Conservation (phyloP, 2,113 vertebrate genomes). For the Hoplias malabaricus region DNA sequence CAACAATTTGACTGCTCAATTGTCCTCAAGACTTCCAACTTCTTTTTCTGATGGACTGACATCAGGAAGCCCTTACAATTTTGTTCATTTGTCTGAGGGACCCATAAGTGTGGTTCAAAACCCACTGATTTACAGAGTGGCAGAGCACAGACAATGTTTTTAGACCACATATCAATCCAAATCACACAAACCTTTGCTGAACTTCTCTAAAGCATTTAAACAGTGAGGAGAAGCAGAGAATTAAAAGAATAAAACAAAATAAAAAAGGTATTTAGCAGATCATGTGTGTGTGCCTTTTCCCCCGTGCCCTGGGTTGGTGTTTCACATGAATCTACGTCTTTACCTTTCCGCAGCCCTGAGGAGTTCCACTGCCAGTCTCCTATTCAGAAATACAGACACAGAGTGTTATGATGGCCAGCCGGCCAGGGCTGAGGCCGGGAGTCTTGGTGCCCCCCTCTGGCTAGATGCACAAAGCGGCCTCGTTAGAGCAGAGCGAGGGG, state of each 20-base stretch:
- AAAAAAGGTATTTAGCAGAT: not conserved
- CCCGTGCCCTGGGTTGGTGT: not conserved
- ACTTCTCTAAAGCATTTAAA: not conserved
- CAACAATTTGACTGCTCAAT: too few species aligned
- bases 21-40: too few species aligned
- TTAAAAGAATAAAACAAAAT: not conserved
- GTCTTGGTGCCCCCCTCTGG: not conserved
- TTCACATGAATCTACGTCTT: conserved; percentile 19
- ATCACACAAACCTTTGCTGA: not conserved
- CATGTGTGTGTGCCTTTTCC: not conserved
- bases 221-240: not conserved
- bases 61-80: too few species aligned
- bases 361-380: conserved; percentile 60
- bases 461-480: not conserved
- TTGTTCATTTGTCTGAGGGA: too few species aligned
- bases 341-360: conserved; percentile 56
- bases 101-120: too few species aligned
- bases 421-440: conserved; percentile 23
- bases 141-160: too few species aligned
- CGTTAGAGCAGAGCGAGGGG: not conserved
- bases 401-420: conserved; percentile 51
- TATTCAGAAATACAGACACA: conserved; percentile 61
- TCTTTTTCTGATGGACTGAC: too few species aligned
- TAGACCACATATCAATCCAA: not conserved
- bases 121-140: too few species aligned